Percentiles rank a stretch among this genome's conserved stretches.
These are phyloP conservation scores for Battus philenor DNA, from an alignment of 1,140 invertebrate species.

Conservation along the genomic window DNA sequence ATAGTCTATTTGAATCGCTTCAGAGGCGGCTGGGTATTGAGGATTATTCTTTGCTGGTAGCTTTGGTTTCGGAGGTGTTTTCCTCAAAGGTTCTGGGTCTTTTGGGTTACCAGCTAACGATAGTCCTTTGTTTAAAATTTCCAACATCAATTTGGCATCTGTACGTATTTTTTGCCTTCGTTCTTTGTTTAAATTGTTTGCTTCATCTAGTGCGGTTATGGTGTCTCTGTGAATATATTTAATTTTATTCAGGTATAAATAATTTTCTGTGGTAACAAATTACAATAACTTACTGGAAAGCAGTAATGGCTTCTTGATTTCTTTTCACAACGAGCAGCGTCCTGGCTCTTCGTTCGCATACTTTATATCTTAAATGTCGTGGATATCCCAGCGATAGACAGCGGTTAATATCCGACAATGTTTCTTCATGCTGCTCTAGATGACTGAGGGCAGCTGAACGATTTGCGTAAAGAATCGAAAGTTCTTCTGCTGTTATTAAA, in stretches of 20 bases:
- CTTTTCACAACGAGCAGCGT: constrained; percentile 85
- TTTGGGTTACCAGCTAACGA: constrained; percentile 61
- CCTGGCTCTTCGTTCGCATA: constrained; percentile 85
- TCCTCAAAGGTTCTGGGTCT: constrained; percentile 50
- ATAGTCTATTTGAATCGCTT: constrained; percentile 75
- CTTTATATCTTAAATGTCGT: constrained; percentile 83
- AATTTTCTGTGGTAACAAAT: too few relatives aligned
- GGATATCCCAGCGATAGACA: constrained; percentile 85
- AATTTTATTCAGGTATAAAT: too few relatives aligned
- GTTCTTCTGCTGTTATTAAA: constrained; percentile 76
- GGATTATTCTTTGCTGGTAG: constrained; percentile 68
- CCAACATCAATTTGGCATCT: constrained; percentile 84
- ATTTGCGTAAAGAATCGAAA: constrained; percentile 89
- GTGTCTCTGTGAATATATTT: constrained; percentile 69
- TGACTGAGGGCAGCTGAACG: constrained; percentile 92
- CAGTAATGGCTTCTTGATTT: constrained; percentile 80
- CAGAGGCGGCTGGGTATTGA: constrained; percentile 76
- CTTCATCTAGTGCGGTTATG: constrained; percentile 79
- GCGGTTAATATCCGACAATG: constrained; percentile 83
- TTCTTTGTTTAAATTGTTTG: constrained; percentile 80
- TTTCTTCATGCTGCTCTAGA: constrained; percentile 81
- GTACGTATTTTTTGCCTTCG: constrained; percentile 80
- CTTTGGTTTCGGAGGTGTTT: constrained; percentile 51
- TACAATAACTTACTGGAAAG: constrained; percentile 79
- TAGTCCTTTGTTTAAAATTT: constrained; percentile 79